A percentile compares a stretch with the other conserved stretches of the same genome.
Evolutionary conservation across 2,888 invertebrate genomes (phyloP).

Genomic region (Arenicola marina): DNA sequence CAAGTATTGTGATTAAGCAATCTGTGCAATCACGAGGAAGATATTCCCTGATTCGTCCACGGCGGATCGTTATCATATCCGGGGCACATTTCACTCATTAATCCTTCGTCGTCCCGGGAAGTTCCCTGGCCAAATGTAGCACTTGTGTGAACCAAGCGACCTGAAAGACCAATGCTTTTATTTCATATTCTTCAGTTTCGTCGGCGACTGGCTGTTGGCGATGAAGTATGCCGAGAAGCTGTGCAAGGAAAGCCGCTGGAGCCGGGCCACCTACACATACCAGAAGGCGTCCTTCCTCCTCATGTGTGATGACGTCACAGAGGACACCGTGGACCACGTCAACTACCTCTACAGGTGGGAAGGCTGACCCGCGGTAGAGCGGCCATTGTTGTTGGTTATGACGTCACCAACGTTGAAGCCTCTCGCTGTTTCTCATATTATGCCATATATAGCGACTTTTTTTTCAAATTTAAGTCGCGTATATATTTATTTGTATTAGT

Average conservation of each 20-base stretch:
- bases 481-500: background rate
- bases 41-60: background rate
- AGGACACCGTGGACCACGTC: slow-evolving; percentile 64
- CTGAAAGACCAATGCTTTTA: too few species aligned
- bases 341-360: slow-evolving; percentile 72
- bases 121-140: too few species aligned
- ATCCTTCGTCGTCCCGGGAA: too few species aligned
- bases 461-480: too few species aligned
- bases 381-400: background rate
- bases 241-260: slow-evolving; percentile 85
- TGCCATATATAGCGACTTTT: too few species aligned
- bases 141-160: too few species aligned
- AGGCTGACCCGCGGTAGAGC: background rate
- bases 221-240: slow-evolving; percentile 74
- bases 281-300: slow-evolving; percentile 82
- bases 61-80: too few species aligned
- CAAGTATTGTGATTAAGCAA: too few species aligned
- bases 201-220: slow-evolving; percentile 78
- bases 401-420: background rate
- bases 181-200: slow-evolving; percentile 48
- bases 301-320: slow-evolving; percentile 68
- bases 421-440: background rate
- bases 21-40: background rate
- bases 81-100: too few species aligned
- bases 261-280: slow-evolving; percentile 87